Evolutionary conservation across 2,888 invertebrate genomes (phyloP).

Genomic region (Limenitis camilla): DNA sequence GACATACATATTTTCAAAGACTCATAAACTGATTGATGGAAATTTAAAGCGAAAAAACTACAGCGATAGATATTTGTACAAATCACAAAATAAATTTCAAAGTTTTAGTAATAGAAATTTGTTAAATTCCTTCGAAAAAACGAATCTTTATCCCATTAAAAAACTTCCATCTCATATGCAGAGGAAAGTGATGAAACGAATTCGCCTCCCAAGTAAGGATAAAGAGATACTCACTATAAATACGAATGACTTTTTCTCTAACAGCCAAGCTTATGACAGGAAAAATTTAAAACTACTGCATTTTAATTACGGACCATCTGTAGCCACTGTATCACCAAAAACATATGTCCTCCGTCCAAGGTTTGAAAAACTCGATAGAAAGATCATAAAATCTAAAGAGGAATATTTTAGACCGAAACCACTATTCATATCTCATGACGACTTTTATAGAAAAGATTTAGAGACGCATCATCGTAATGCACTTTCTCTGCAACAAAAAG

Average conservation of each 20-base stretch:
- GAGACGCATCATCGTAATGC: conserved; percentile 24
- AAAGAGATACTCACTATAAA: conserved; percentile 34
- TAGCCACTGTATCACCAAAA: conserved; percentile 22
- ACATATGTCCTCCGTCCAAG: conserved; percentile 33
- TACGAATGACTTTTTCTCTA: conserved; percentile 37
- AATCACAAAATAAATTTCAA: too few relatives aligned
- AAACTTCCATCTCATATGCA: conserved; percentile 25
- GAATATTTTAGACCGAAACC: conserved; percentile 30
- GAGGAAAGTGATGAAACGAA: conserved; percentile 32
- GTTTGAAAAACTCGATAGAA: conserved; percentile 29
- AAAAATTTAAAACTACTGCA: neutral
- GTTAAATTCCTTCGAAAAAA: conserved; percentile 35
- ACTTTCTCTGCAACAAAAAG: conserved; percentile 33
- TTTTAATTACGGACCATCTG: conserved; percentile 1
- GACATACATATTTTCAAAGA: too few relatives aligned
- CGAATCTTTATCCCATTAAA: conserved; percentile 35
- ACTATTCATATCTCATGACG: conserved; percentile 27
- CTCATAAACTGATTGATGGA: too few relatives aligned
- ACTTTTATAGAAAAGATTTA: conserved; percentile 31
- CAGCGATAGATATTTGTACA: too few relatives aligned
- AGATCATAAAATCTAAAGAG: conserved; percentile 3
- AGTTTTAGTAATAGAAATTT: conserved; percentile 12
- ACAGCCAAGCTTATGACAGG: conserved; percentile 17
- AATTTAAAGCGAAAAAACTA: too few relatives aligned
- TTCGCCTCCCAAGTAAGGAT: conserved; percentile 31